A percentile compares a stretch with the other conserved stretches of the same genome.
Evolutionary conservation across 2,797 vertebrate species (phyloP).

Genomic region (Netta rufina): DNA sequence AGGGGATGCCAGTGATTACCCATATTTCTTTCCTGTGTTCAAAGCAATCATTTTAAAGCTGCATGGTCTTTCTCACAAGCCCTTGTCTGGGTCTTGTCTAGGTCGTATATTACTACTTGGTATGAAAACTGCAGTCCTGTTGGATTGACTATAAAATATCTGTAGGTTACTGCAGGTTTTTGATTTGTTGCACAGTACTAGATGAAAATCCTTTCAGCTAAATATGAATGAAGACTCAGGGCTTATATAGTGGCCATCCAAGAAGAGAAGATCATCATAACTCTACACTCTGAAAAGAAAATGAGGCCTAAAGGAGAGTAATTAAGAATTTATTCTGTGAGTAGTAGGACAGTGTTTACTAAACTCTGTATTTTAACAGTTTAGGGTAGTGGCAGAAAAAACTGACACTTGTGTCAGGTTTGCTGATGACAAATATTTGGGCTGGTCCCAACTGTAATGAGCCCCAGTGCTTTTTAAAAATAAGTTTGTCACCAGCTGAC

Average conservation of each 20-base stretch:
- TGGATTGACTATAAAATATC: constrained; percentile 69
- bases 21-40: constrained; percentile 71
- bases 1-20: constrained; percentile 54
- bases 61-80: constrained; percentile 62
- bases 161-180: constrained; percentile 41
- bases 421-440: neutral
- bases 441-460: neutral
- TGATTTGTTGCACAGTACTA: constrained; percentile 69
- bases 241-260: constrained; percentile 27
- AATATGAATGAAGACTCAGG: constrained; percentile 62
- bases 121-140: constrained; percentile 72
- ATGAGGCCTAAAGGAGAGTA: constrained; percentile 31
- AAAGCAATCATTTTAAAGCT: constrained; percentile 70
- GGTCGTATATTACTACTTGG: constrained; percentile 73
- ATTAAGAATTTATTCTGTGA: constrained; percentile 34
- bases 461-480: neutral
- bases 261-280: constrained; percentile 43
- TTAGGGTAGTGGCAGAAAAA: neutral
- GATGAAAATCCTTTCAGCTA: constrained; percentile 73
- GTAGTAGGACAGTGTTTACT: neutral
- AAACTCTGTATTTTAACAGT: neutral
- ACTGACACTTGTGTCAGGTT: neutral
- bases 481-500: neutral
- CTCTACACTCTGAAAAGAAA: constrained; percentile 52
- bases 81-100: constrained; percentile 71